These are phyloP conservation scores for Parascotia fuliginaria DNA, from an alignment of 2,888 invertebrate genomes.

Conservation along the genomic window DNA sequence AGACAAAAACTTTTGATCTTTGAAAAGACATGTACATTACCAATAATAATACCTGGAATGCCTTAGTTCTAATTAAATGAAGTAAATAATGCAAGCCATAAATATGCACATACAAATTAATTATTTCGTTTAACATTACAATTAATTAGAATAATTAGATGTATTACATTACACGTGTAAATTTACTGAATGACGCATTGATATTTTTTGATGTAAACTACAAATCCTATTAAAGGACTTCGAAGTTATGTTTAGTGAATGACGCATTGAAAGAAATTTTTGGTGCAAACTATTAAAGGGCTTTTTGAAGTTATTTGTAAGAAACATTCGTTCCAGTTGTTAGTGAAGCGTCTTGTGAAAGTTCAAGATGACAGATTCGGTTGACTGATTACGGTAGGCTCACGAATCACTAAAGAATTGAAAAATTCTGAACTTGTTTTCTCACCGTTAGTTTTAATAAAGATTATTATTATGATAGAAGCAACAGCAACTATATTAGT, in stretches of 20 bases:
- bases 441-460: too few relatives aligned
- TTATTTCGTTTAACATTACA: constrained; percentile 35
- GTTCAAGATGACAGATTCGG: not conserved
- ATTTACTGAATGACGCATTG: constrained; percentile 3
- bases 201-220: too few relatives aligned
- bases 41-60: too few relatives aligned
- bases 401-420: not conserved
- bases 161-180: constrained; percentile 5
- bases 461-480: too few relatives aligned
- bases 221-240: too few relatives aligned
- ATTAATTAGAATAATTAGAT: constrained; percentile 34
- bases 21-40: too few relatives aligned
- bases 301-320: not conserved
- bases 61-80: constrained; percentile 1
- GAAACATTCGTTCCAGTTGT: not conserved
- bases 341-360: not conserved
- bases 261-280: too few relatives aligned
- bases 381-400: not conserved
- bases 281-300: too few relatives aligned
- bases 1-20: too few relatives aligned
- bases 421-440: too few relatives aligned
- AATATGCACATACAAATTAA: constrained; percentile 30
- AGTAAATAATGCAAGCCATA: constrained; percentile 6
- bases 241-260: too few relatives aligned
- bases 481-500: too few relatives aligned